phyloP scores from a whole-genome alignment of 2,797 vertebrate genomes.

The Zenarchopterus dispar region DNA sequence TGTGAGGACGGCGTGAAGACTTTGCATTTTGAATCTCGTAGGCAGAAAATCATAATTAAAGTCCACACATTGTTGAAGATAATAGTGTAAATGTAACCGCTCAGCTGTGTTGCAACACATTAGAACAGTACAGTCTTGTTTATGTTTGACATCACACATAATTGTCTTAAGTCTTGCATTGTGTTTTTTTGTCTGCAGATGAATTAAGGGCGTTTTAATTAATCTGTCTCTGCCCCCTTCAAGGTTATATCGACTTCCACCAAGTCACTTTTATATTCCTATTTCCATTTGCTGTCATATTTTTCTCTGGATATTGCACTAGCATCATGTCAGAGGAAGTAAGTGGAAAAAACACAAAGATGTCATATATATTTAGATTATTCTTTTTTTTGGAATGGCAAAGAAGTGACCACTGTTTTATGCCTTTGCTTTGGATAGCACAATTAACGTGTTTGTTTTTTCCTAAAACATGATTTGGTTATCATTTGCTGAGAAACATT shows the following conservation, averaged over 20 bases:
- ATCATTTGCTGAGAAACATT: conserved; percentile 41
- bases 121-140: conserved; percentile 17
- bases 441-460: conserved; percentile 44
- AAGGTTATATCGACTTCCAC: conserved; percentile 10
- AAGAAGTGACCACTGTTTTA: conserved; percentile 39
- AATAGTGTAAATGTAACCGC: conserved; percentile 37
- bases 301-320: conserved; percentile 65
- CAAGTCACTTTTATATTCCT: conserved; percentile 9
- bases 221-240: conserved; percentile 5
- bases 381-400: conserved; percentile 53
- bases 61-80: conserved; percentile 42
- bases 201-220: conserved; percentile 29
- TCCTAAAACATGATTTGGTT: conserved; percentile 36
- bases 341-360: conserved; percentile 53
- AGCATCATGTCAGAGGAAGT: conserved; percentile 53
- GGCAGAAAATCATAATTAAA: conserved; percentile 54
- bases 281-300: conserved; percentile 41
- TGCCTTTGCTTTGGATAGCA: conserved; percentile 68
- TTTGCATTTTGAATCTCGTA: conserved; percentile 55
- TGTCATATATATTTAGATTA: conserved; percentile 17
- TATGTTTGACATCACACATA: conserved; percentile 49
- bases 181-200: conserved; percentile 31
- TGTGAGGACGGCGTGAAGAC: conserved; percentile 33
- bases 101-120: conserved; percentile 36
- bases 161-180: conserved; percentile 22